Percentiles rank a stretch among this genome's conserved stretches.
Conservation (phyloP, 2,888 invertebrate genomes). For the Amiota minor region DNA sequence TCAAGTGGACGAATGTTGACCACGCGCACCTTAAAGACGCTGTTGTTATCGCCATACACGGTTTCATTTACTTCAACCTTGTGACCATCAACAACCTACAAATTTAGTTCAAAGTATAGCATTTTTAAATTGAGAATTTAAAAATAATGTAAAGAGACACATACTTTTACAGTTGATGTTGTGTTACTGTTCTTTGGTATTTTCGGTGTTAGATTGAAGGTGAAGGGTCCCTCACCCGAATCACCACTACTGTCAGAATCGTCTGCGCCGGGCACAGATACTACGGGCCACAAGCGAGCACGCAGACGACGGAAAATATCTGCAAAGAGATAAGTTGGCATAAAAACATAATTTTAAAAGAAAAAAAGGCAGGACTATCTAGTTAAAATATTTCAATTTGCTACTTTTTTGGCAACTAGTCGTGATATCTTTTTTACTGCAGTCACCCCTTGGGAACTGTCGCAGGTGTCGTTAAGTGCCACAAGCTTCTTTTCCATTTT, state of each 20-base stretch:
- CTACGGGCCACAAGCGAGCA: slow-evolving; percentile 61
- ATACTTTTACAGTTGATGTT: slow-evolving; percentile 73
- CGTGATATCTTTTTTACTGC: slow-evolving; percentile 10
- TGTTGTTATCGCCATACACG: slow-evolving; percentile 73
- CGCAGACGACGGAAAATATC: slow-evolving; percentile 71
- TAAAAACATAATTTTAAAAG: not conserved
- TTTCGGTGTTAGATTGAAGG: slow-evolving; percentile 43
- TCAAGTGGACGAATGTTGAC: slow-evolving; percentile 75
- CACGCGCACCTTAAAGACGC: slow-evolving; percentile 74
- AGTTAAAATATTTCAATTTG: slow-evolving; percentile 38
- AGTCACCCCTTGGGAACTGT: slow-evolving; percentile 57
- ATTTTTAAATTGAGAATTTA: too few species aligned
- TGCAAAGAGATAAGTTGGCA: slow-evolving; percentile 42
- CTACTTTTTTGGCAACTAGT: slow-evolving; percentile 13
- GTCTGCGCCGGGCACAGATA: slow-evolving; percentile 33
- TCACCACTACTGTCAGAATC: slow-evolving; percentile 38
- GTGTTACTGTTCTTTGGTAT: slow-evolving; percentile 67
- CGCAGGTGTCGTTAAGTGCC: slow-evolving; percentile 69
- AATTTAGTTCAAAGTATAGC: not conserved
- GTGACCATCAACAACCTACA: slow-evolving; percentile 76
- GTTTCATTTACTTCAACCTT: slow-evolving; percentile 77
- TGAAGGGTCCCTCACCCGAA: slow-evolving; percentile 47
- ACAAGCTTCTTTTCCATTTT: slow-evolving; percentile 15
- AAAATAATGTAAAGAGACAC: slow-evolving; percentile 4
- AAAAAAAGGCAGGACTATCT: not conserved